These are phyloP conservation scores for Podotricha telesiphe DNA, from an alignment of 2,888 invertebrate genomes.

Conservation along the genomic window DNA sequence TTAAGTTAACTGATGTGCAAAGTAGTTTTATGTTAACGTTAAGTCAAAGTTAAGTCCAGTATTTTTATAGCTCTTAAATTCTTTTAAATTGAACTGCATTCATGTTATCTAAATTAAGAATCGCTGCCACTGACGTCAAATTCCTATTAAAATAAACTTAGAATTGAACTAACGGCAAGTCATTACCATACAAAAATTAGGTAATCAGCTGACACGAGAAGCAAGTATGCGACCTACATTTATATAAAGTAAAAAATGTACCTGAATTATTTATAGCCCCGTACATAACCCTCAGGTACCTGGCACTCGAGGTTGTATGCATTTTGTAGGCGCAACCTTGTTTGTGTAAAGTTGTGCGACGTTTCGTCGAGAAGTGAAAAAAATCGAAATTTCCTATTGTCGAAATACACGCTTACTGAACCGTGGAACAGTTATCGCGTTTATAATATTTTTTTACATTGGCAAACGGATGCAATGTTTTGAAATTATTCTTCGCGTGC, in stretches of 20 bases:
- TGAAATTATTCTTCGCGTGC: slow-evolving; percentile 9
- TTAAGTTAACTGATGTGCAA: slow-evolving; percentile 2
- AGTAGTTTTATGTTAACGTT: slow-evolving; percentile 15
- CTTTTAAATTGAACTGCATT: slow-evolving; percentile 6
- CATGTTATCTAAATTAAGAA: slow-evolving; percentile 9
- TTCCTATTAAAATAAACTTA: slow-evolving; percentile 13
- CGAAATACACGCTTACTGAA: slow-evolving; percentile 30
- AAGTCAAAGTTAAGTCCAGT: background rate
- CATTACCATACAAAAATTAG: slow-evolving; percentile 26
- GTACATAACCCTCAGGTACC: slow-evolving; percentile 30
- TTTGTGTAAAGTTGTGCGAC: slow-evolving; percentile 26
- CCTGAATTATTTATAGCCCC: slow-evolving; percentile 32
- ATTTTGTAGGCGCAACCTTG: slow-evolving; percentile 30
- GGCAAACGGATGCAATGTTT: slow-evolving; percentile 10
- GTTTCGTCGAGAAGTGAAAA: slow-evolving; percentile 32
- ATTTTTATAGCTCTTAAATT: slow-evolving; percentile 9
- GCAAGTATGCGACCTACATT: slow-evolving; percentile 34
- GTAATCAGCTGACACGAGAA: slow-evolving; percentile 30
- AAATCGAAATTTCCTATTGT: slow-evolving; percentile 37
- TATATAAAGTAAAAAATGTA: slow-evolving; percentile 27
- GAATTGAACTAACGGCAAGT: background rate
- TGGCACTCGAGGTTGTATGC: slow-evolving; percentile 30
- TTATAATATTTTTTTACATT: slow-evolving; percentile 8
- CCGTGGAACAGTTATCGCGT: slow-evolving; percentile 32
- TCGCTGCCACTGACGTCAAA: background rate